Percentiles rank a stretch among this genome's conserved stretches.
These are phyloP conservation scores for Engraulis encrasicolus DNA, from an alignment of 2,113 vertebrate genomes.

Conservation along the genomic window DNA sequence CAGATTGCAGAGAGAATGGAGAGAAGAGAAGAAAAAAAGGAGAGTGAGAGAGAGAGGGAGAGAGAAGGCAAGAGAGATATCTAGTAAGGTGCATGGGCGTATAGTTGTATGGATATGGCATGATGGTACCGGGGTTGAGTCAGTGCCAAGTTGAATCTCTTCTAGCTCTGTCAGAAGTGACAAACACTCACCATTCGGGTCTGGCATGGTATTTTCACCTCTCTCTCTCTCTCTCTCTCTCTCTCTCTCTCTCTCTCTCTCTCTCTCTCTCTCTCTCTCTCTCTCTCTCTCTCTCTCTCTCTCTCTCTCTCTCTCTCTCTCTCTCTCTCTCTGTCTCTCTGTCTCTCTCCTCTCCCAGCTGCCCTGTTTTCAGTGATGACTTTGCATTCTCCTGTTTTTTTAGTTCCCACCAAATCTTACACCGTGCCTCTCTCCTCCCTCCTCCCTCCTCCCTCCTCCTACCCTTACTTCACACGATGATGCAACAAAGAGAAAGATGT, in stretches of 20 bases:
- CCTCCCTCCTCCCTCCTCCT: no score
- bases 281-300: no score
- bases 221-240: not conserved
- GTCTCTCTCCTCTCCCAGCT: not conserved
- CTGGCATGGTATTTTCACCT: not conserved
- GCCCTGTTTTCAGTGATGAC: not conserved
- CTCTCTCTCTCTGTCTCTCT: not conserved
- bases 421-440: not conserved
- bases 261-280: no score
- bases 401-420: not conserved
- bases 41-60: not conserved
- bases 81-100: not conserved
- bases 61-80: not conserved
- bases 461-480: not conserved
- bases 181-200: not conserved
- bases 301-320: no score
- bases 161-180: not conserved
- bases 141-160: not conserved
- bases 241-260: not conserved
- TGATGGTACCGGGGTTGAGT: not conserved
- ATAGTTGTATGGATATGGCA: not conserved
- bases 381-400: not conserved
- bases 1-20: not conserved
- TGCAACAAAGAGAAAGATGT: conserved; percentile 6
- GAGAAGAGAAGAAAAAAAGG: not conserved